Conservation (phyloP, 2,888 invertebrate genomes). For the Ectemnius continuus region DNA sequence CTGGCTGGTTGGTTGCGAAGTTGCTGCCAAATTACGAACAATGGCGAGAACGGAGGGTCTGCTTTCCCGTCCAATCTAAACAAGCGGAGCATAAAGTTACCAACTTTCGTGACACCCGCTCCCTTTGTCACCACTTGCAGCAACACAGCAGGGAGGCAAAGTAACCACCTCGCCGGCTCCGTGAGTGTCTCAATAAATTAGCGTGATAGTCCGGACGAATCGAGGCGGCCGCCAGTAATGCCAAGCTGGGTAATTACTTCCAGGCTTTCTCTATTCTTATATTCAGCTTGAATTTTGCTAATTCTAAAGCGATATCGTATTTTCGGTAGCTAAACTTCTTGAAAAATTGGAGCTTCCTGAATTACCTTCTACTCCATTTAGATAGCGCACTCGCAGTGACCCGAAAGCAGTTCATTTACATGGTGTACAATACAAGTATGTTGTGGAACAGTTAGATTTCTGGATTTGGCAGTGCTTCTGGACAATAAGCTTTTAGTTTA, state of each 20-base stretch:
- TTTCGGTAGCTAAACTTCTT: too few relatives aligned
- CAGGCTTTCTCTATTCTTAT: too few relatives aligned
- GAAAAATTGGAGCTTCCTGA: background rate
- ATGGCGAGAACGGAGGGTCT: conserved; percentile 61
- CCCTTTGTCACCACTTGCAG: conserved; percentile 64
- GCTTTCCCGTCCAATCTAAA: conserved; percentile 72
- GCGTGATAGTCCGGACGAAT: conserved; percentile 54
- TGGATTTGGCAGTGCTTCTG: conserved; percentile 4
- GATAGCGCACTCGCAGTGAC: background rate
- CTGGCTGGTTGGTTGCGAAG: conserved; percentile 57
- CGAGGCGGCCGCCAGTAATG: background rate
- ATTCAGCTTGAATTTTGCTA: too few relatives aligned
- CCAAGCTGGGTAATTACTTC: background rate
- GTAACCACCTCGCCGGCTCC: conserved; percentile 57
- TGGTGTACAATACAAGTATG: background rate
- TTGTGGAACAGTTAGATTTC: conserved; percentile 30
- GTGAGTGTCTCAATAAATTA: conserved; percentile 64
- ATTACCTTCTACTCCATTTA: background rate
- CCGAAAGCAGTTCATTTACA: background rate
- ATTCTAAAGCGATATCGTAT: too few relatives aligned
- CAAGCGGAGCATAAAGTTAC: conserved; percentile 72
- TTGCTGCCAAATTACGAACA: conserved; percentile 72
- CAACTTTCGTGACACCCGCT: conserved; percentile 69
- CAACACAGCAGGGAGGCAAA: conserved; percentile 48
- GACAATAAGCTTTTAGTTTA: conserved; percentile 17